Base-by-base conservation (phyloP, 2,888 invertebrate genomes). In the Drosophila lutescens region DNA sequence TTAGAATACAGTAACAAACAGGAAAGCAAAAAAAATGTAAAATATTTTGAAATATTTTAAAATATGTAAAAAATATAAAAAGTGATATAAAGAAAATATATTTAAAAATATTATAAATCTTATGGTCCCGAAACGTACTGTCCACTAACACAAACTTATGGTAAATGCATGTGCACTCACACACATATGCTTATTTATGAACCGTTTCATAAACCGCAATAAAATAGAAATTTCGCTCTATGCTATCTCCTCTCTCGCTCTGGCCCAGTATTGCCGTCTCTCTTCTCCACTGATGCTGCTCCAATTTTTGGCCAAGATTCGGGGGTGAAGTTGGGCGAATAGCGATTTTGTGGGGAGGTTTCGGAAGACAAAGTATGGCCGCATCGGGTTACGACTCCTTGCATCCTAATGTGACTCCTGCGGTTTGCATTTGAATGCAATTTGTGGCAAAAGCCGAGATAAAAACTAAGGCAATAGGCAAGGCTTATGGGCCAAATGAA, bases 341-440 rank as follows among this genome's bases (percentile, higher is more conserved):
- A 30, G 40, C 2, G 50, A 40, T 46, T 46, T 46, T 65, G 66
- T 34, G 17, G 46, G 12, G 44, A 23, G 40, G 41, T 38, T 55
- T 7, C 17, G 17, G 50, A 63, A 70, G 74, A 80, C 83, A 83
- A 77, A 76, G 70, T 80, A 80, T 77, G 76, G 71, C 69, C 68
- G 63, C 78, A 75, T 51, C 59, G 61, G 80, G 71, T 67, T 78
- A 67, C 67, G 70, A 79, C 70, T 72, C 70, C 50, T 46, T 53
- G 71, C 73, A 72, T 72, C 65, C 80, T 80, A 74, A 62, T 78
- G 78, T 69, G 80, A 79, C 86, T 81, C 78, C 66, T 81, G 81
- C 58, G 86, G 86, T 72, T 86, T 74, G 70, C 81, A 80, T 82
- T 82, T 65, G 86, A 80, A 83, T 83, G 86, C 86, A 74, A 83